Conservation (phyloP, 2,113 vertebrate species). For the Leptocoma aspasia region DNA sequence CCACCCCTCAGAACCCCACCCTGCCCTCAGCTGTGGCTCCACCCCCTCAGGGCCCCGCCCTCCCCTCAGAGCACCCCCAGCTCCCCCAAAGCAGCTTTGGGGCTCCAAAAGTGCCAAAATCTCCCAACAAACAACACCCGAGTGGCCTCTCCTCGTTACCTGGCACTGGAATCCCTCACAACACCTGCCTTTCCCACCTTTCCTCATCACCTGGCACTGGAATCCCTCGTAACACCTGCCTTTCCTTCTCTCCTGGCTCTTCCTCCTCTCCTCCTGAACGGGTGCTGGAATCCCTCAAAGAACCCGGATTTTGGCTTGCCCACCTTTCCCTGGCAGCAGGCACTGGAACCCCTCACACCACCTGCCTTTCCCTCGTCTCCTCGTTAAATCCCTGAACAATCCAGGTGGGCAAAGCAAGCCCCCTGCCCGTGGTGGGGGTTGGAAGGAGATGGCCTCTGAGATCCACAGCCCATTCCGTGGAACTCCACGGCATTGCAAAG, state of each 20-base stretch:
- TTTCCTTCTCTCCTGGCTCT: background rate
- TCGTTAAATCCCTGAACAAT: background rate
- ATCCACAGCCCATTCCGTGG: background rate
- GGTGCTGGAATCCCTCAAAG: too few species aligned
- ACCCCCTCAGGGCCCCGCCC: background rate
- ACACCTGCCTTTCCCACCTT: background rate
- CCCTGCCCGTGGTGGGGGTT: rapidly evolving
- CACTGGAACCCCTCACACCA: too few species aligned
- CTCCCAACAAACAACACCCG: rapidly evolving
- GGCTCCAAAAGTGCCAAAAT: rapidly evolving
- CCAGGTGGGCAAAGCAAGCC: background rate
- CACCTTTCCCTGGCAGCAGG: too few species aligned
- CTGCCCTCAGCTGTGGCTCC: background rate
- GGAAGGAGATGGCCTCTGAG: background rate
- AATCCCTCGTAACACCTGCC: background rate
- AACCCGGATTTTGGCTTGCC: too few species aligned
- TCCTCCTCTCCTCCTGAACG: too few species aligned
- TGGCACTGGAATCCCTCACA: background rate
- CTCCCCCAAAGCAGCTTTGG: rapidly evolving
- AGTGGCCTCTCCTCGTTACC: rapidly evolving
- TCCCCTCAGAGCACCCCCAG: background rate
- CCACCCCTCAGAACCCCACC: background rate
- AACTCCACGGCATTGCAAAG: rapidly evolving
- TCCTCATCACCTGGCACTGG: background rate
- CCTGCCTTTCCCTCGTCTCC: background rate